Evolutionary conservation across 2,888 invertebrate species (phyloP), one percentile per base, ranked within the genome.

Genomic region (Xiphydria camelus): DNA sequence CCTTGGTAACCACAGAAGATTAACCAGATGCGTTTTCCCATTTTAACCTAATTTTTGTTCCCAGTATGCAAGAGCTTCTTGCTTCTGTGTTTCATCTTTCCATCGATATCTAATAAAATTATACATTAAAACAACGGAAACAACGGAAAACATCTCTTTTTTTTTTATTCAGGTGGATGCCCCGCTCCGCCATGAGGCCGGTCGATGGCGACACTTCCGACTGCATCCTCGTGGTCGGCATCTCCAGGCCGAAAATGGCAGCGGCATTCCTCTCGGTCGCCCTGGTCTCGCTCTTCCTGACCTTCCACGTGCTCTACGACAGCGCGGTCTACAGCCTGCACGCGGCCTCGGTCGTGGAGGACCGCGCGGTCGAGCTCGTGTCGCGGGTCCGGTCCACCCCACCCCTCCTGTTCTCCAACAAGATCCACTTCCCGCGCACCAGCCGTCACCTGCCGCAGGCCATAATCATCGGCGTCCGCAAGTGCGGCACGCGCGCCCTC

Each of bases 401-500:
- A 67, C 78, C 77, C 3, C 59, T 79, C 19, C 70, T 78, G 17
- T 61, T 67, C 57, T 64, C 80, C 77, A 61, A 55, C 55, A 74
- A 73, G 47, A 78, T 82, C 47, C 83, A 84, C 69, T 85, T 85
- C 55, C 80, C 83, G 2, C 81, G 83, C 55, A 83, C 84, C 33
- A 81, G 78, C 62, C 78, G 85, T 23, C 79, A 85, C 56, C 73
- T 87, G 60, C 87, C 87, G n/a, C 79, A 88, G 82, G 89, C 91
- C 25, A 84, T 96, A 59, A 95, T 97, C 68, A 89, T 97, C 59
- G 97, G 97, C 37, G 96, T 94, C 19, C 83, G 96, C 62, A 98
- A 98, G 79, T 95, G 95, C 68, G 98, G 98, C 14, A 98, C 98
- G 0, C 80, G 97, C 43, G 98, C 98, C 0, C 83, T 98, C 4